phyloP scores from a whole-genome alignment of 2,888 invertebrate species.

The Euspilapteryx auroguttella region DNA sequence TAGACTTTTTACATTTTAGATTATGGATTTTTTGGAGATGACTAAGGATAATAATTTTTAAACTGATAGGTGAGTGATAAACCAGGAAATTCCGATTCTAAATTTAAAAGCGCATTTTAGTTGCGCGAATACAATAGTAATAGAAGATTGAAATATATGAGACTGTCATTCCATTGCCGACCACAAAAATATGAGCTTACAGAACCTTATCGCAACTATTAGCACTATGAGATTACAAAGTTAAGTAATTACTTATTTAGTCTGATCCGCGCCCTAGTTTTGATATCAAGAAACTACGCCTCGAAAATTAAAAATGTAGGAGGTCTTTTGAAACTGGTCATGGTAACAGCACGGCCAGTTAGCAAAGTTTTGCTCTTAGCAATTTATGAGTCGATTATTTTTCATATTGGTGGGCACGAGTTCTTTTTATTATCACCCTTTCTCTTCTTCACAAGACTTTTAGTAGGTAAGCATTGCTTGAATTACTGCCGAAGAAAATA shows the following conservation, averaged over 20 bases:
- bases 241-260: constrained; percentile 1
- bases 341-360: constrained; percentile 1
- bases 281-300: neutral
- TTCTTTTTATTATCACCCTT: constrained; percentile 2
- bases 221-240: constrained; percentile 2
- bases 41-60: too few relatives aligned
- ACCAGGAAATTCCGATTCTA: neutral
- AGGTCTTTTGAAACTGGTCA: constrained; percentile 1
- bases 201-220: too few relatives aligned
- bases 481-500: constrained; percentile 1
- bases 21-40: too few relatives aligned
- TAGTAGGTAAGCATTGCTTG: constrained; percentile 1
- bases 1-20: too few relatives aligned
- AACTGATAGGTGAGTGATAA: too few relatives aligned
- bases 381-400: constrained; percentile 8
- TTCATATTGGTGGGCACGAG: constrained; percentile 3
- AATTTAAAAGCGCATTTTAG: too few relatives aligned
- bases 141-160: too few relatives aligned
- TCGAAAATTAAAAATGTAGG: neutral
- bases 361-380: constrained; percentile 9
- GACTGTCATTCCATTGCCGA: too few relatives aligned
- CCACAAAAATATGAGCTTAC: constrained; percentile 1
- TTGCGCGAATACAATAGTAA: too few relatives aligned
- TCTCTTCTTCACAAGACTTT: constrained; percentile 1
- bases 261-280: too few relatives aligned